Evolutionary conservation across 2,797 vertebrate genomes (phyloP).

Genomic region (Aratinga solstitialis): DNA sequence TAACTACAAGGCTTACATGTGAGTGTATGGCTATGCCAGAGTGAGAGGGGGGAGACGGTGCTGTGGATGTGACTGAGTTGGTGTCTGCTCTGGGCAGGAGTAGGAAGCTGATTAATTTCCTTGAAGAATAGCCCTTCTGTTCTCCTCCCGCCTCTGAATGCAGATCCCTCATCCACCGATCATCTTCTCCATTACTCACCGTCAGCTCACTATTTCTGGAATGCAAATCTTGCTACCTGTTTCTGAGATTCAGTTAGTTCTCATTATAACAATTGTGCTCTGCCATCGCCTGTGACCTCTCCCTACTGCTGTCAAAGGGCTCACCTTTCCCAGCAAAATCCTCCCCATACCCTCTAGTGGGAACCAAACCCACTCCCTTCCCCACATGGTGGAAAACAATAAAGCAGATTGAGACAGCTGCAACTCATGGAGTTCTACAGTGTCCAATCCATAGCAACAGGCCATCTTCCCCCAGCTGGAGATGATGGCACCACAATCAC

Average conservation of each 20-base stretch:
- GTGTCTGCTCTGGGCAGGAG: not conserved
- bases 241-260: not conserved
- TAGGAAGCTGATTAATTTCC: constrained; percentile 21
- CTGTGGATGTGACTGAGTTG: not conserved
- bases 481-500: not conserved
- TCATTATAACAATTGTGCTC: not conserved
- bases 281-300: not conserved
- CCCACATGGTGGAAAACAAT: not conserved
- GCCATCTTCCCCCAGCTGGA: not conserved
- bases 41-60: not conserved
- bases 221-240: not conserved
- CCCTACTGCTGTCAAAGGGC: not conserved
- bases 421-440: not conserved
- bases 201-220: not conserved
- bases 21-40: constrained; percentile 62
- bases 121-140: constrained; percentile 15
- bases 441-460: not conserved
- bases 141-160: not conserved
- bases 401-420: not conserved
- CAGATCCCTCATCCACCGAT: not conserved
- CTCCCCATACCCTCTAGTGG: not conserved
- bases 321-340: not conserved
- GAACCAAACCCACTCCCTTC: not conserved
- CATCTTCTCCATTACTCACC: not conserved
- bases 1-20: constrained; percentile 99